Evolutionary conservation across 1,140 invertebrate species (phyloP), one percentile per base, ranked within the genome.

Genomic region (Saccostrea cuccullata): DNA sequence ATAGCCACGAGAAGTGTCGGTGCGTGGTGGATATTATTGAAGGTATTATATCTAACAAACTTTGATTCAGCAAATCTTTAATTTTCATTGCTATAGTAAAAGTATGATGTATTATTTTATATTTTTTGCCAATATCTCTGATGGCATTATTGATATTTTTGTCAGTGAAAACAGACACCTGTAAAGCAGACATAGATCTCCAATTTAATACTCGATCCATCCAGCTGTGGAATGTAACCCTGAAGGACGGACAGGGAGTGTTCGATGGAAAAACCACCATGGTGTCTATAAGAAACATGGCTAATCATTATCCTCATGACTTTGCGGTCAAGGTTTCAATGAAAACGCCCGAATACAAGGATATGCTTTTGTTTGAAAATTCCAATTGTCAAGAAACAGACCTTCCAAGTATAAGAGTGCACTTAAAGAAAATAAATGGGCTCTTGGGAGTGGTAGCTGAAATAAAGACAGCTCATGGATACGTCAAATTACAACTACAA

Each of bases 281-380:
- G 23, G 26, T 77, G 11, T 77, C 23, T 26, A 77, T 77, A 12
- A 26, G 30, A 13, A 26, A 26, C 9, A 26, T 77, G 23, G 70
- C 70, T 36, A 36, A 36, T 30, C 70, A 77, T 77, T 77, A 77
- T 26, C 30, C 70, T 9, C 70, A 77, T 77, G 70, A 77, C 26
- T 77, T 77, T 30, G 70, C 70, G 15, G 70, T 77, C 30, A 26
- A 26, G 26, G 15, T 77, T 30, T 77, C 70, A 26, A 15, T 77
- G 30, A 77, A 30, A 30, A 77, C 70, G 15, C 13, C 15, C 8
- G 8, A 9, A 3, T 26, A 77, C 12, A 26, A 77, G 30, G 70
- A 36, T 26, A 77, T 77, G 70, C 8, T 36, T 12, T 36, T 77
- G 13, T 77, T 77, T 77, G 70, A 77, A 77, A 77, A 77, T 12